These are phyloP conservation scores for Amphipyra tragopoginis DNA, from an alignment of 2,888 invertebrate genomes.

Conservation along the genomic window DNA sequence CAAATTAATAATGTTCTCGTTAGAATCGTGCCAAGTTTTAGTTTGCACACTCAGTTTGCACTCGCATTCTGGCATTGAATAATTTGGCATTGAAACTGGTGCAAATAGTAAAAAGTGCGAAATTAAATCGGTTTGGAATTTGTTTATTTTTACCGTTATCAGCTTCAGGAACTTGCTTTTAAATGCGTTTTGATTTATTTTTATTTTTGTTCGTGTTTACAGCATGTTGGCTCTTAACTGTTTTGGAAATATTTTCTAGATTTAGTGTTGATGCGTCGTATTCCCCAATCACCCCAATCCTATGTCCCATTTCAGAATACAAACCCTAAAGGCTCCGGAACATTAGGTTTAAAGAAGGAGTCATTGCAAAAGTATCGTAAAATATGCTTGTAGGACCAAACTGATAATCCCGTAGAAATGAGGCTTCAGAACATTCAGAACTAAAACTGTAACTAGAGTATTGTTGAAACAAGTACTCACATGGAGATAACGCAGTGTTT, in stretches of 20 bases:
- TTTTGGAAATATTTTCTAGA: no score
- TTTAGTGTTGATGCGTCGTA: no score
- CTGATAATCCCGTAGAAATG: slow-evolving; percentile 18
- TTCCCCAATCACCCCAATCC: no score
- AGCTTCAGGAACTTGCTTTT: neutral
- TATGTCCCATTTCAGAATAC: no score
- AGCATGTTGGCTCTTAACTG: no score
- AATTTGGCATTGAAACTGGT: slow-evolving; percentile 1
- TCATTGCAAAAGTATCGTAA: neutral
- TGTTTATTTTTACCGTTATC: slow-evolving; percentile 20
- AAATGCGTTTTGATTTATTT: no score
- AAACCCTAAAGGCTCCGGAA: no score
- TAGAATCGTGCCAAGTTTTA: slow-evolving; percentile 43
- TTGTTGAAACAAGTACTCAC: slow-evolving; percentile 32
- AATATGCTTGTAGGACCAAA: neutral
- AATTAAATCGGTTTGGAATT: slow-evolving; percentile 24
- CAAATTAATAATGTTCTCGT: slow-evolving; percentile 48
- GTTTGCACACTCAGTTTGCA: slow-evolving; percentile 41
- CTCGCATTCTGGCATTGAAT: slow-evolving; percentile 50
- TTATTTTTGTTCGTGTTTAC: no score
- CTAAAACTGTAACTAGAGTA: slow-evolving; percentile 33
- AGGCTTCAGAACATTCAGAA: slow-evolving; percentile 15
- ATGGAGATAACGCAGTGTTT: slow-evolving; percentile 48
- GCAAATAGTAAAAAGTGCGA: slow-evolving; percentile 32
- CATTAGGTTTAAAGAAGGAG: no score